Evolutionary conservation across 2,797 vertebrate species (phyloP), one percentile per base, ranked within the genome.

Genomic region (Cirrhinus mrigala): DNA sequence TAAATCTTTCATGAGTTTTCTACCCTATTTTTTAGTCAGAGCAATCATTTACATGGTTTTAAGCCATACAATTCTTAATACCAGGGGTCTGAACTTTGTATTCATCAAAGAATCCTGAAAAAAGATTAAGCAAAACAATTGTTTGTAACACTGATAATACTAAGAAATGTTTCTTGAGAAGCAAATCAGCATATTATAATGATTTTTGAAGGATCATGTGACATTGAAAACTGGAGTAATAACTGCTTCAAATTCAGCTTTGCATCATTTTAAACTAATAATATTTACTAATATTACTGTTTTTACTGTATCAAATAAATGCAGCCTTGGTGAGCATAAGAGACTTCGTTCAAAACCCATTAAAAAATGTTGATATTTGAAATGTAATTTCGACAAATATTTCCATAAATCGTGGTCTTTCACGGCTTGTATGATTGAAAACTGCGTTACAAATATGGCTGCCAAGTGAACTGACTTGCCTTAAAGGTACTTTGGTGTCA

Each of bases 381-480:
- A 37, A 76, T 54, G 15, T 22, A 54, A 75, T 46, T 70, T 64
- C 12, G 20, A 54, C 18, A 54, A 20, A 54, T 18, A 54, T 54
- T 54, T 54, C 20, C 27, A 29, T 22, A 37, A 68, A 68, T 68
- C 1, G 16, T 18, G 18, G 16, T 68, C 4, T 37, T 68, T 48
- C 16, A 50, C 15, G 2, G 70, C 46, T 29, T 73, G 70, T 73
- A 22, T 54, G 20, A 10, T 20, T 54, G 27, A 54, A 64, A 79
- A 16, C 56, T 48, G 27, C 0, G 9, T 50, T 66, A 64, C 1
- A 20, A 29, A 33, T 66, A 50, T 79, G 40, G 10, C 6, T 6
- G 64, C 78, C n/a, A 66, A 33, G 27, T 68, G 60, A 80, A 80
- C 78, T 46, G 58, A 64, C 6, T 20, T 24, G 62, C 79, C 64